Evolutionary conservation across 1,140 invertebrate species (phyloP).

Genomic region (Andrena cerasifolii): DNA sequence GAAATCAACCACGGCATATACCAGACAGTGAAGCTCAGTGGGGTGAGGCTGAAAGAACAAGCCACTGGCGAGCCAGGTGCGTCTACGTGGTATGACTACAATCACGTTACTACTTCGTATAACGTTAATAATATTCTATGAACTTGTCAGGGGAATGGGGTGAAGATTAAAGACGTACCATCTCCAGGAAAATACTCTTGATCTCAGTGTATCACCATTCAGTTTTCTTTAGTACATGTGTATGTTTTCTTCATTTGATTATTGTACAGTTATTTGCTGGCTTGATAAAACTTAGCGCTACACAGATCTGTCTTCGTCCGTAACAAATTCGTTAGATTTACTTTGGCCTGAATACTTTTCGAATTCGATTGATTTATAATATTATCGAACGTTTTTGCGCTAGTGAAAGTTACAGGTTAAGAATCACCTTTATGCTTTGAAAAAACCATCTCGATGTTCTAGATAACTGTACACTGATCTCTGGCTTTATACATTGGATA

Average conservation of each 20-base stretch:
- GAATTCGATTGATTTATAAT: neutral
- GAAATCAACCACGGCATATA: slow-evolving; percentile 78
- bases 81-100: slow-evolving; percentile 81
- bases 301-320: slow-evolving; percentile 21
- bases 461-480: slow-evolving; percentile 32
- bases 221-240: slow-evolving; percentile 46
- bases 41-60: slow-evolving; percentile 82
- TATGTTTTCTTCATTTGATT: slow-evolving; percentile 37
- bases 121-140: slow-evolving; percentile 58
- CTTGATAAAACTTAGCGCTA: slow-evolving; percentile 2
- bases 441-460: slow-evolving; percentile 2
- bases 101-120: slow-evolving; percentile 76
- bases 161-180: slow-evolving; percentile 66
- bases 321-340: neutral
- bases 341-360: too few relatives aligned
- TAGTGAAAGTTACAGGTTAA: neutral
- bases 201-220: slow-evolving; percentile 42
- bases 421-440: neutral
- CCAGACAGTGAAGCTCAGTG: slow-evolving; percentile 83
- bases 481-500: neutral
- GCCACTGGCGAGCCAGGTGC: slow-evolving; percentile 82
- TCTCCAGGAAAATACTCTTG: slow-evolving; percentile 54
- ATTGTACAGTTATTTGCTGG: slow-evolving; percentile 28
- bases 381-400: neutral
- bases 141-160: slow-evolving; percentile 63